phyloP scores from a whole-genome alignment of 2,797 vertebrate genomes.

The Sciaenops ocellatus region DNA sequence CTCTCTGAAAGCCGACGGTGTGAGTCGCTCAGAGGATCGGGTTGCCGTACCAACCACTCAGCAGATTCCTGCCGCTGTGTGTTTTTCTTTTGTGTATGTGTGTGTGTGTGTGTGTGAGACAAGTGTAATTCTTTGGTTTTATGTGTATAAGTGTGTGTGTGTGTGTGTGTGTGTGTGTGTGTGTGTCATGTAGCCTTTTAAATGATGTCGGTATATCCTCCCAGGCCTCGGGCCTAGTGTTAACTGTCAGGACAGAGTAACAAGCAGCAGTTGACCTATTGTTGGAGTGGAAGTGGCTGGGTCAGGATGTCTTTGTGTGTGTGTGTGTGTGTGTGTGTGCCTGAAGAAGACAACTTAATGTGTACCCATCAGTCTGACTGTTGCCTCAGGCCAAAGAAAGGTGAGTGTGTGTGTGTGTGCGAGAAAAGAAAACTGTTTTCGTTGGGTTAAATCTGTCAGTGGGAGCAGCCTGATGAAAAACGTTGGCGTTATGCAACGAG shows the following conservation, averaged over 20 bases:
- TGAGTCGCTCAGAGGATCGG: constrained; percentile 59
- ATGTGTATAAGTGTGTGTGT: constrained; percentile 3
- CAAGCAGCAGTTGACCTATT: constrained; percentile 73
- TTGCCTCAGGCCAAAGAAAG: constrained; percentile 41
- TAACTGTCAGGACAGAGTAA: constrained; percentile 69
- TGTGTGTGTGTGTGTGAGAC: constrained; percentile 40
- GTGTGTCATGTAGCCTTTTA: constrained; percentile 33
- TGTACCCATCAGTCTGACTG: constrained; percentile 39
- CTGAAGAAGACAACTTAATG: constrained; percentile 55
- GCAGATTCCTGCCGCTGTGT: constrained; percentile 77
- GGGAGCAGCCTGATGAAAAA: background rate
- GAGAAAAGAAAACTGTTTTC: background rate
- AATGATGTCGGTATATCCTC: constrained; percentile 34
- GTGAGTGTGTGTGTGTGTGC: background rate
- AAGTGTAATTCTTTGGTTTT: constrained; percentile 41
- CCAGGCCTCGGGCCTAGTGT: constrained; percentile 68
- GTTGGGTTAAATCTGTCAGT: background rate
- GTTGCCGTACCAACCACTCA: constrained; percentile 77
- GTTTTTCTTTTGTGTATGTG: constrained; percentile 49
- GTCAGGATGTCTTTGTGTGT: constrained; percentile 34
- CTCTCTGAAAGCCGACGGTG: background rate
- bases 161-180: constrained; percentile 16
- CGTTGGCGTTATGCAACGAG: background rate
- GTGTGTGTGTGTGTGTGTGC: constrained; percentile 19
- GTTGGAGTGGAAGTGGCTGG: constrained; percentile 61